These are phyloP conservation scores for Neostethus bicornis DNA, from an alignment of 2,797 vertebrate species.

Conservation along the genomic window DNA sequence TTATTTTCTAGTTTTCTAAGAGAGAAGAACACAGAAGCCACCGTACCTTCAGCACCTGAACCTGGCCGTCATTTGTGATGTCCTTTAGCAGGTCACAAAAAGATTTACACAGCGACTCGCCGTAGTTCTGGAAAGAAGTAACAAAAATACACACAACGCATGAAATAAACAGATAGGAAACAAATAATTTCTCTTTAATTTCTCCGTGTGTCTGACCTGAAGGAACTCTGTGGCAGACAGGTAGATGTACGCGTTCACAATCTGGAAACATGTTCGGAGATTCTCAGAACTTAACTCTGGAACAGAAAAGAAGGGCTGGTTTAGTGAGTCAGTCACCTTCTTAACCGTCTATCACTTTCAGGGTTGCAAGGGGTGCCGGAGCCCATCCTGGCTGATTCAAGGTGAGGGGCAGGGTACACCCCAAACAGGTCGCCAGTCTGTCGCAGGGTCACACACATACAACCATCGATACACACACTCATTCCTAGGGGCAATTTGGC, in stretches of 20 bases:
- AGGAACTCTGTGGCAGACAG: slow-evolving; percentile 92
- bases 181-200: background rate
- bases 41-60: slow-evolving; percentile 92
- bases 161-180: background rate
- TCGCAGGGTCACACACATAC: too few species aligned
- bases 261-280: slow-evolving; percentile 94
- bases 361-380: too few species aligned
- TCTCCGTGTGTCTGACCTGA: slow-evolving; percentile 81
- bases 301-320: slow-evolving; percentile 53
- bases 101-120: slow-evolving; percentile 83
- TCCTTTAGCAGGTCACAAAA: slow-evolving; percentile 88
- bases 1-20: too few species aligned
- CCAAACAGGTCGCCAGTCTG: too few species aligned
- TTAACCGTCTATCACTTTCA: too few species aligned
- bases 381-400: too few species aligned
- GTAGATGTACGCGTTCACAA: slow-evolving; percentile 94
- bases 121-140: slow-evolving; percentile 80
- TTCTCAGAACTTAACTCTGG: slow-evolving; percentile 95
- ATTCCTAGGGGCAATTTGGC: too few species aligned
- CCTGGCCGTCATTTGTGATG: slow-evolving; percentile 90
- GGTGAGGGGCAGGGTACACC: too few species aligned
- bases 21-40: background rate
- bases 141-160: slow-evolving; percentile 15
- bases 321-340: too few species aligned
- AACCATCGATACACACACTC: too few species aligned